These are phyloP conservation scores for Pseudochaenichthys georgianus DNA, from an alignment of 2,797 vertebrate species.

Conservation along the genomic window DNA sequence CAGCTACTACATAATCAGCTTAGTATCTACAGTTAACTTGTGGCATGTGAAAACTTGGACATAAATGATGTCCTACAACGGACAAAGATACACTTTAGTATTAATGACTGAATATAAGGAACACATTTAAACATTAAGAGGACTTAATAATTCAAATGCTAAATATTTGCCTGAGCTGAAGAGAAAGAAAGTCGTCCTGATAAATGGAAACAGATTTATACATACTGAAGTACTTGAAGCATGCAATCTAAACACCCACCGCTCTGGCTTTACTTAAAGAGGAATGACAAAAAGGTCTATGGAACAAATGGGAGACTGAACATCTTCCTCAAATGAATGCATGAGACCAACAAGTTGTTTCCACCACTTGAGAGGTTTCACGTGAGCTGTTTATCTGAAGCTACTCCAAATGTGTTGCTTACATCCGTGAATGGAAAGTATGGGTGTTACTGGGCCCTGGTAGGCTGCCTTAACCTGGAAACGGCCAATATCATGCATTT, in stretches of 20 bases:
- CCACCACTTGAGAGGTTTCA: background rate
- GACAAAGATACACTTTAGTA: no score
- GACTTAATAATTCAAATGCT: no score
- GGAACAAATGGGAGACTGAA: background rate
- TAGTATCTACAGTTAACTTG: background rate
- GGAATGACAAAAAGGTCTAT: background rate
- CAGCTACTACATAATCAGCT: constrained; percentile 17
- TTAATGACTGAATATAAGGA: no score
- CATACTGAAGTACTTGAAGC: background rate
- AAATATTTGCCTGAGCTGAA: background rate
- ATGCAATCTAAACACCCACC: background rate
- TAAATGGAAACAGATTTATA: background rate
- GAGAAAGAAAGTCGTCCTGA: background rate
- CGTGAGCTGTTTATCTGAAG: background rate
- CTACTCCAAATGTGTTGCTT: no score
- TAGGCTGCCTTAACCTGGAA: no score
- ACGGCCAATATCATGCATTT: no score
- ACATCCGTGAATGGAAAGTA: background rate
- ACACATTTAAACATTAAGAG: no score
- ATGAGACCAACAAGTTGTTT: background rate
- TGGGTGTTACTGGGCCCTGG: no score
- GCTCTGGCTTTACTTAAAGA: background rate
- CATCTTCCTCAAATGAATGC: background rate
- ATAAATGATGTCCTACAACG: background rate
- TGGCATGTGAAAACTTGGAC: background rate